Evolutionary conservation across 2,888 invertebrate genomes (phyloP), one percentile per base, ranked within the genome.

Genomic region (Julus scandinavius): DNA sequence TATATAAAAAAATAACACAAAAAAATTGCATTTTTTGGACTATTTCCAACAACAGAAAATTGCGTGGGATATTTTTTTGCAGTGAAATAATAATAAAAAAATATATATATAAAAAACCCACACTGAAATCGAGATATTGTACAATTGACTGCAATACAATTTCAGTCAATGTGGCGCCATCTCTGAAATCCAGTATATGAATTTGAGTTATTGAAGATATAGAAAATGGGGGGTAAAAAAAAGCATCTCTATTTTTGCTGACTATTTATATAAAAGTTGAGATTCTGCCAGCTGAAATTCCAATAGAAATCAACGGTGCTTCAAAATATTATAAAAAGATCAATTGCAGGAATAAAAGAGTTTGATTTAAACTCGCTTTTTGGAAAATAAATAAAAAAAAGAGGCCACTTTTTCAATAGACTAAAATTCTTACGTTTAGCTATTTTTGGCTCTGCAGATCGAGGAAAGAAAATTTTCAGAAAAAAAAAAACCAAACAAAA

Each of bases 221-320:
- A n/a, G n/a, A n/a, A n/a, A n/a, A n/a, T n/a, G n/a, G n/a, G n/a
- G n/a, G n/a, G 41, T 5, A 45, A 45, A 45, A 45, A 45, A 45
- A 45, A 80, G 29, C 38, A 13, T n/a, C 20, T 2, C 72, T 80
- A 38, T 80, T 80, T 63, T 80, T 80, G 80, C 80, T 80, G 80
- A 80, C 80, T n/a, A n/a, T n/a, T n/a, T n/a, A n/a, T 80, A 80
- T 80, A 63, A 63, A 80, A 80, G 38, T 38, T 80, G 80, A 80
- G 80, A 38, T 80, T 80, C 80, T 80, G 80, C 38, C 80, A 80
- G 38, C 38, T 80, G 15, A 2, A 80, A 72, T 29, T 38, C 38
- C 38, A 80, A 38, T 15, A 38, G 38, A 80, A 38, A 80, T 80
- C 72, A 80, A 38, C 11, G 13, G 80, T 38, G 80, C 80, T 80